These are phyloP conservation scores for Tetanocera ferruginea DNA, from an alignment of 2,888 invertebrate genomes.

Conservation along the genomic window DNA sequence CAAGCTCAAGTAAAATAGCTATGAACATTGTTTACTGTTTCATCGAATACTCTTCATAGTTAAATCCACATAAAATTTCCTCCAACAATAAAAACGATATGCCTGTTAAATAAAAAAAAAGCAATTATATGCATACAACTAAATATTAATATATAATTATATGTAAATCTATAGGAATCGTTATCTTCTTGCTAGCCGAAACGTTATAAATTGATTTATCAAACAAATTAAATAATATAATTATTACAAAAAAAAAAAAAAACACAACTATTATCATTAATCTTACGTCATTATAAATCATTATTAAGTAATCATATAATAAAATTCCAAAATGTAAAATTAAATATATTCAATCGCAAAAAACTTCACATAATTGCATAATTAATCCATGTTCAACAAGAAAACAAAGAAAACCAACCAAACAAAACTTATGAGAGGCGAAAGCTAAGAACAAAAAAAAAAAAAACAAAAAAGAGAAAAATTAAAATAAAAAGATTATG, in stretches of 20 bases:
- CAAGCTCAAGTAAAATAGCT: too few species aligned
- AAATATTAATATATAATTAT: conserved; percentile 14
- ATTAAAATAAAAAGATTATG: background rate
- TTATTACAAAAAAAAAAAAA: conserved; percentile 35
- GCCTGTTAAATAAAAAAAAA: conserved; percentile 1
- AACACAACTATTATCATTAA: conserved; percentile 43
- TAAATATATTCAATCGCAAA: conserved; percentile 37
- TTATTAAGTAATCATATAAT: conserved; percentile 27
- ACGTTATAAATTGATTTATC: conserved; percentile 40
- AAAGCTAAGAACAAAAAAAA: conserved; percentile 47
- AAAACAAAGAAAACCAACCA: conserved; percentile 33
- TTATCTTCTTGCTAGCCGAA: conserved; percentile 50
- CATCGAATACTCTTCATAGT: too few species aligned
- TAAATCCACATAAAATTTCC: too few species aligned
- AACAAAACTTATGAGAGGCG: conserved; percentile 28
- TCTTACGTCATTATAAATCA: conserved; percentile 20
- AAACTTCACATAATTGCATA: conserved; percentile 25
- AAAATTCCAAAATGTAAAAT: conserved; percentile 13
- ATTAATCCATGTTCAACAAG: conserved; percentile 34
- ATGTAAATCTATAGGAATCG: conserved; percentile 44
- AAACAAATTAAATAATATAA: conserved; percentile 29
- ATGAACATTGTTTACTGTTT: too few species aligned
- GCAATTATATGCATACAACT: background rate
- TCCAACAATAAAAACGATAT: too few species aligned
- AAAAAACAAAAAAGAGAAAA: conserved; percentile 41